A percentile compares a stretch with the other conserved stretches of the same genome.
Evolutionary conservation across 2,113 vertebrate species (phyloP).

Genomic region (Epinephelus cyanopodus): DNA sequence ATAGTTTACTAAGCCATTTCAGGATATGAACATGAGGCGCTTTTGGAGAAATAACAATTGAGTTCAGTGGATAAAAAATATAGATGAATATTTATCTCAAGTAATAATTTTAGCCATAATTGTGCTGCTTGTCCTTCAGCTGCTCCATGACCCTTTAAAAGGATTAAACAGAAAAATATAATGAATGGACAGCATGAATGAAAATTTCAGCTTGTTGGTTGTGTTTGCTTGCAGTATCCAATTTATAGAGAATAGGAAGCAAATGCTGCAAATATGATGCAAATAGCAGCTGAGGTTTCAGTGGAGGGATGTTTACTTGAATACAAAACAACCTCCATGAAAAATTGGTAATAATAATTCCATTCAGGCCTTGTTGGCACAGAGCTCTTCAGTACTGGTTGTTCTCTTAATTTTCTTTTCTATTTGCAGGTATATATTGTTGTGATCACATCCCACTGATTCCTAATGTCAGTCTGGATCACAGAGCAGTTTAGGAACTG

Average conservation of each 20-base stretch:
- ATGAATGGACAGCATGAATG: not conserved
- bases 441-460: not conserved
- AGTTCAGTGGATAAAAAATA: not conserved
- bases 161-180: constrained; percentile 29
- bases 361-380: not conserved
- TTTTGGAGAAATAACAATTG: not conserved
- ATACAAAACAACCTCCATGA: constrained; percentile 13
- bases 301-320: not conserved
- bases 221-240: not conserved
- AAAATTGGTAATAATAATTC: constrained; percentile 13
- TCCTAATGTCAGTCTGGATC: not conserved
- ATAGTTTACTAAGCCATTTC: too few species aligned
- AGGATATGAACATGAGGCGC: too few species aligned
- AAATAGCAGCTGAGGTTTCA: constrained; percentile 44
- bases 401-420: constrained; percentile 9
- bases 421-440: not conserved
- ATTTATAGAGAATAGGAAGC: not conserved
- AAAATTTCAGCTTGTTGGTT: not conserved
- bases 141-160: constrained; percentile 1
- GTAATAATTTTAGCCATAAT: constrained; percentile 9
- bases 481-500: not conserved
- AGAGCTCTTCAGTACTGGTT: not conserved
- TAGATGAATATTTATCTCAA: not conserved
- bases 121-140: not conserved
- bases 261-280: constrained; percentile 49